Percentiles rank a stretch among this genome's conserved stretches.
These are phyloP conservation scores for Ginglymostoma cirratum DNA, from an alignment of 2,113 vertebrate species.

Conservation along the genomic window DNA sequence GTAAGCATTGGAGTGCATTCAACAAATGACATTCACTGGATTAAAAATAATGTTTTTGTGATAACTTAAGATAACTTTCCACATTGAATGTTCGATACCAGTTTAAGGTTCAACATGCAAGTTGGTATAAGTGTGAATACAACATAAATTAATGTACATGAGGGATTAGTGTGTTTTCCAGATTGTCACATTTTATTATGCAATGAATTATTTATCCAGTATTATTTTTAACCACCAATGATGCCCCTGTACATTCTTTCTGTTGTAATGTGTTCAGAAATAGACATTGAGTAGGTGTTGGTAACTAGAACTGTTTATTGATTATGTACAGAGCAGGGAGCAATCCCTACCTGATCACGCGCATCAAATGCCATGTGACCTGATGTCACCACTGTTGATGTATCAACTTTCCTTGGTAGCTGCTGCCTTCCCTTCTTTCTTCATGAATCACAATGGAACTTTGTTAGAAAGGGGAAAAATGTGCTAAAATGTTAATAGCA, in stretches of 20 bases:
- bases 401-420: too few relatives aligned
- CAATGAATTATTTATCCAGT: not conserved
- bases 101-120: not conserved
- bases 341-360: too few relatives aligned
- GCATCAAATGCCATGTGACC: too few relatives aligned
- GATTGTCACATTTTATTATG: not conserved
- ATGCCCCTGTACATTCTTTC: not conserved
- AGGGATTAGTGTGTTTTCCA: not conserved
- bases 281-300: too few relatives aligned
- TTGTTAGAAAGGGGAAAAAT: not conserved
- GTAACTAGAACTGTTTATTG: too few relatives aligned
- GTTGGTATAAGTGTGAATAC: not conserved
- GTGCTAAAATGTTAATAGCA: not conserved
- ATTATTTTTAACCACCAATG: not conserved
- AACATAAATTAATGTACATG: not conserved
- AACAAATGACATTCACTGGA: not conserved
- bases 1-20: slow-evolving; percentile 54
- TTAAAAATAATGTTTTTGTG: not conserved
- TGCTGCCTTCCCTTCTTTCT: not conserved
- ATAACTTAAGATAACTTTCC: not conserved
- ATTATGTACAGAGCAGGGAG: too few relatives aligned
- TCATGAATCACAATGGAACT: not conserved
- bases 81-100: not conserved
- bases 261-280: too few relatives aligned
- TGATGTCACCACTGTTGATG: too few relatives aligned